Conservation (phyloP, 2,797 vertebrate species). For the Geotrypetes seraphini region DNA sequence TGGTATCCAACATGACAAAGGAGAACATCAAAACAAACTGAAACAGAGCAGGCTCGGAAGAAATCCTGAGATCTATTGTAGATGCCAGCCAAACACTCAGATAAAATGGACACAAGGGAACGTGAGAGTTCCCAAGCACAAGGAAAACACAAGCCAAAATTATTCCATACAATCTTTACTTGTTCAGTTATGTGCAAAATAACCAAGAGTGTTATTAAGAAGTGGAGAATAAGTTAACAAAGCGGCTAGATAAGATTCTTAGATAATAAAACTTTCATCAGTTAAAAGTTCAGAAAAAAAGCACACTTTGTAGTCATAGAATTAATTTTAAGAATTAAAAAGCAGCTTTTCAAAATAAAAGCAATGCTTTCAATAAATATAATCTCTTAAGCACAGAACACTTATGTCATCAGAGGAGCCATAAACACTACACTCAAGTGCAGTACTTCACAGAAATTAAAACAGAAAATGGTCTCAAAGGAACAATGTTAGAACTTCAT, state of each 20-base stretch:
- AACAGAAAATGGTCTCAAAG: slow-evolving; percentile 20
- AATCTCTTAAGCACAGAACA: slow-evolving; percentile 52
- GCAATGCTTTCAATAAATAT: slow-evolving; percentile 74
- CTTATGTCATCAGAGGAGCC: slow-evolving; percentile 46
- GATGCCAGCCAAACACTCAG: too few species aligned
- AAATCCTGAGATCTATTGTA: too few species aligned
- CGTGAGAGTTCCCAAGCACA: too few species aligned
- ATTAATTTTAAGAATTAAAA: slow-evolving; percentile 87
- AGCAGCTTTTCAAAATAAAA: slow-evolving; percentile 97
- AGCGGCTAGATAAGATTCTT: slow-evolving; percentile 42
- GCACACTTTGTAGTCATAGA: slow-evolving; percentile 80
- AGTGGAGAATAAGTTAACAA: slow-evolving; percentile 60
- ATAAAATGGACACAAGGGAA: too few species aligned
- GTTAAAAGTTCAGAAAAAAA: slow-evolving; percentile 45
- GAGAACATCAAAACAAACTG: too few species aligned
- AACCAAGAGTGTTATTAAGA: slow-evolving; percentile 57
- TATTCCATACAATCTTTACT: slow-evolving; percentile 57
- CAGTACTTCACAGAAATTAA: slow-evolving; percentile 41
- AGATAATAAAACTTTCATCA: slow-evolving; percentile 41
- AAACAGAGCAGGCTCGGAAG: background rate
- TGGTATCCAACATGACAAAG: too few species aligned
- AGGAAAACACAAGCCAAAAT: slow-evolving; percentile 24
- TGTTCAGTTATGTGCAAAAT: slow-evolving; percentile 54
- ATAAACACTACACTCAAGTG: slow-evolving; percentile 50
- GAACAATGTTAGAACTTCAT: too few species aligned